These are phyloP conservation scores for Podarcis siculus DNA, from an alignment of 2,797 vertebrate genomes.

Conservation along the genomic window DNA sequence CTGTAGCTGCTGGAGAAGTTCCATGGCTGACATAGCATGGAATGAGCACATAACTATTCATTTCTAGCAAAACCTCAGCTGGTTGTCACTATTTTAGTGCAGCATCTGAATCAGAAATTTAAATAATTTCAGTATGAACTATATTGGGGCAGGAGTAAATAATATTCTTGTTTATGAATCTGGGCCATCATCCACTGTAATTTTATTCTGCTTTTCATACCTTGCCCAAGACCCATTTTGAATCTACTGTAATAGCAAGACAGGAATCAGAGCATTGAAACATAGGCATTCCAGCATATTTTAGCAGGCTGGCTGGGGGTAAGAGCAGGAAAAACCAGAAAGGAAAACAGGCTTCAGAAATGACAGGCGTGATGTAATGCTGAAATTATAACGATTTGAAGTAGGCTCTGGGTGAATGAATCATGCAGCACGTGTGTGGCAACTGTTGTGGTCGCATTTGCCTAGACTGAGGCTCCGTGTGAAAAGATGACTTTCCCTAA, in stretches of 20 bases:
- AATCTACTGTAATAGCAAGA: conserved; percentile 68
- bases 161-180: conserved; percentile 68
- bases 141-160: conserved; percentile 53
- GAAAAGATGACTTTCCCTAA: conserved; percentile 73
- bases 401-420: conserved; percentile 62
- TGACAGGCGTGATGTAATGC: conserved; percentile 72
- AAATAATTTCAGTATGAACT: conserved; percentile 70
- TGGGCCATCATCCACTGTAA: conserved; percentile 51
- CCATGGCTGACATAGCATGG: conserved; percentile 57
- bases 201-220: conserved; percentile 63
- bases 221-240: conserved; percentile 59
- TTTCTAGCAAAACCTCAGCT: conserved; percentile 56
- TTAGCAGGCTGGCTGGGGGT: conserved; percentile 66
- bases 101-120: conserved; percentile 61
- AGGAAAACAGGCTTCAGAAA: conserved; percentile 66
- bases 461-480: conserved; percentile 70
- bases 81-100: conserved; percentile 58
- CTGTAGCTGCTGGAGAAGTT: conserved; percentile 31
- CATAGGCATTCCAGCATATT: conserved; percentile 62
- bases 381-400: conserved; percentile 74
- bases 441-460: conserved; percentile 69
- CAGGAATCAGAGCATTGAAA: conserved; percentile 68
- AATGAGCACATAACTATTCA: conserved; percentile 61
- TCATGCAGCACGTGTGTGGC: conserved; percentile 65
- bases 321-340: conserved; percentile 56